Base-by-base conservation (phyloP, 2,888 invertebrate species). In the Gandaritis pyraliata region DNA sequence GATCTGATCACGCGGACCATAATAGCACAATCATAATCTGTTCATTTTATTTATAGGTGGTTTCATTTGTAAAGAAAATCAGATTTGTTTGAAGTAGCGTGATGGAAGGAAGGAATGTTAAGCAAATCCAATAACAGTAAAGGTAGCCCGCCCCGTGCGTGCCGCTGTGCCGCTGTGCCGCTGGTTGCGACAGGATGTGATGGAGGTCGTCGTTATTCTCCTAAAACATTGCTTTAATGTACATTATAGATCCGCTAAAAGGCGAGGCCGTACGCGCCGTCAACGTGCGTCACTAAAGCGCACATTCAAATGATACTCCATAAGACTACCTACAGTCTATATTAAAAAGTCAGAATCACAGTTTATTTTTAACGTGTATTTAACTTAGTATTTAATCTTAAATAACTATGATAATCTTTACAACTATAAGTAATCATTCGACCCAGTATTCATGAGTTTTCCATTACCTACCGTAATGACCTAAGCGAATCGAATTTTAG, bases 281-380 rank as follows among this genome's bases (percentile, higher is more conserved):
- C 57, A 56, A 55, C 64, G 70, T 72, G 69, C 74, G 70, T 72
- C 48, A 73, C 71, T 58, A 58, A 55, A 57, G 58, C 71, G 72
- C 81, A 72, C 74, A 73, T 71, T 78, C 80, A 81, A 80, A 78
- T 77, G 76, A 78, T 82, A 82, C 81, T 83, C 78, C 85, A 80
- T 86, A 88, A 81, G 78, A 83, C 84, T 89, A 91, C 81, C 84
- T 90, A 88, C 80, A 87, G 82, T 86, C 88, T 92, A 92, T 82
- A 80, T 89, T 88, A 85, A 86, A 80, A 88, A 89, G 89, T 90
- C 91, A 92, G 92, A 92, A 93, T 93, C 93, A 93, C 93, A 93
- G 93, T 90, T 93, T 89, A 90, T 90, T 92, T 90, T 90, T 86
- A 90, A 89, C 83, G 85, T 90, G 88, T 88, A 83, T 86, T 88